phyloP scores from a whole-genome alignment of 2,797 vertebrate genomes.

The Cygnus olor region DNA sequence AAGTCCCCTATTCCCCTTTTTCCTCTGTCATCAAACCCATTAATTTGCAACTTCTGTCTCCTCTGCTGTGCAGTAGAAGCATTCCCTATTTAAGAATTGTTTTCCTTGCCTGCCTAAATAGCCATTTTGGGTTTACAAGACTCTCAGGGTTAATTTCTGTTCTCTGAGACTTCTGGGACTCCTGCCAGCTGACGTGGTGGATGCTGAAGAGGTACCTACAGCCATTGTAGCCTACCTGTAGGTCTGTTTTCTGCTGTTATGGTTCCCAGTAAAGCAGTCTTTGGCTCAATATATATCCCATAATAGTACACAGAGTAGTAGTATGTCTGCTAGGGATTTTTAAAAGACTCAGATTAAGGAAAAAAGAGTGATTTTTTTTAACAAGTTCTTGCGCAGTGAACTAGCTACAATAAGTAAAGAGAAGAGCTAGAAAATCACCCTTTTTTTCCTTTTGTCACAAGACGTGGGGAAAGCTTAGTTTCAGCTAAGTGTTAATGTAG shows the following conservation, averaged over 20 bases:
- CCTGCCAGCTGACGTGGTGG: not conserved
- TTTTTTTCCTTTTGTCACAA: not conserved
- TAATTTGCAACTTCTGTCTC: not conserved
- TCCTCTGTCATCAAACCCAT: not conserved
- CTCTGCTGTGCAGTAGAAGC: not conserved
- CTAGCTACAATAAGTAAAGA: not conserved
- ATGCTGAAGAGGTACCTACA: not conserved
- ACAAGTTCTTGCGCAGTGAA: not conserved
- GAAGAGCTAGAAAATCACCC: not conserved
- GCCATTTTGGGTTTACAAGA: not conserved
- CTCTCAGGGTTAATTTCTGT: not conserved
- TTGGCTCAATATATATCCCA: not conserved
- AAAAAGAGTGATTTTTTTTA: constrained; percentile 3
- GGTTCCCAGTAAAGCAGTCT: not conserved
- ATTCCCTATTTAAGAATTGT: not conserved
- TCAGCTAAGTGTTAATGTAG: not conserved
- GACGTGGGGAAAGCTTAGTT: not conserved
- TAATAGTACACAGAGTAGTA: not conserved
- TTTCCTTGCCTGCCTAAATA: not conserved
- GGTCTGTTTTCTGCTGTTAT: not conserved
- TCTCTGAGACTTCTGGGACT: not conserved
- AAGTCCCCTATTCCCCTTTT: not conserved
- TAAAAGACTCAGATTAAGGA: not conserved
- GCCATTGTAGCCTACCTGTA: not conserved
- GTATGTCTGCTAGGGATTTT: not conserved